These are phyloP conservation scores for Sebastes fasciatus DNA, from an alignment of 2,113 vertebrate genomes.

Conservation along the genomic window DNA sequence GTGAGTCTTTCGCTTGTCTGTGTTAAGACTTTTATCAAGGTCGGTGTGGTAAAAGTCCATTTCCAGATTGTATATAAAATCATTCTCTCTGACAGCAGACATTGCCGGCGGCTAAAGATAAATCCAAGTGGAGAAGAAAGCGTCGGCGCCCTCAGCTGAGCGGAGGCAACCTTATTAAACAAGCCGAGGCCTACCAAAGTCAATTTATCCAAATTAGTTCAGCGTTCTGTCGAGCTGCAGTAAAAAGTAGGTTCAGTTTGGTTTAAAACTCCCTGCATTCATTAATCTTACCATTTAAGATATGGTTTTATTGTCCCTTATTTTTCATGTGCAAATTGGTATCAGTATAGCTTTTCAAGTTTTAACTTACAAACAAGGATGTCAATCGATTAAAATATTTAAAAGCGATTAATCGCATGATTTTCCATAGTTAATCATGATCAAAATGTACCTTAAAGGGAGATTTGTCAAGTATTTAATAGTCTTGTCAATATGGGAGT, in stretches of 20 bases:
- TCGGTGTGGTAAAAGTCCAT: constrained; percentile 32
- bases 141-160: neutral
- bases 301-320: neutral
- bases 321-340: neutral
- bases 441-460: too few relatives aligned
- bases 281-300: neutral
- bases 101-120: constrained; percentile 23
- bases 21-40: constrained; percentile 17
- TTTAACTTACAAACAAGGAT: too few relatives aligned
- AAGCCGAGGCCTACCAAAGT: constrained; percentile 7
- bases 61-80: constrained; percentile 26
- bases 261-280: constrained; percentile 10
- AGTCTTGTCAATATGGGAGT: too few relatives aligned
- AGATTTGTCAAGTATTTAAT: too few relatives aligned
- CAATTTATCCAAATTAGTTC: constrained; percentile 27
- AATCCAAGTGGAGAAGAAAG: constrained; percentile 29
- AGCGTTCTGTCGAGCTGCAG: constrained; percentile 23
- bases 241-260: constrained; percentile 10
- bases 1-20: neutral
- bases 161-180: constrained; percentile 4
- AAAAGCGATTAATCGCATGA: too few relatives aligned
- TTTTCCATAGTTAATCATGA: too few relatives aligned
- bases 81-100: constrained; percentile 25
- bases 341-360: neutral
- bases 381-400: too few relatives aligned